Evolutionary conservation across 2,888 invertebrate species (phyloP), one percentile per base, ranked within the genome.

Genomic region (Agonopterix heracliana): DNA sequence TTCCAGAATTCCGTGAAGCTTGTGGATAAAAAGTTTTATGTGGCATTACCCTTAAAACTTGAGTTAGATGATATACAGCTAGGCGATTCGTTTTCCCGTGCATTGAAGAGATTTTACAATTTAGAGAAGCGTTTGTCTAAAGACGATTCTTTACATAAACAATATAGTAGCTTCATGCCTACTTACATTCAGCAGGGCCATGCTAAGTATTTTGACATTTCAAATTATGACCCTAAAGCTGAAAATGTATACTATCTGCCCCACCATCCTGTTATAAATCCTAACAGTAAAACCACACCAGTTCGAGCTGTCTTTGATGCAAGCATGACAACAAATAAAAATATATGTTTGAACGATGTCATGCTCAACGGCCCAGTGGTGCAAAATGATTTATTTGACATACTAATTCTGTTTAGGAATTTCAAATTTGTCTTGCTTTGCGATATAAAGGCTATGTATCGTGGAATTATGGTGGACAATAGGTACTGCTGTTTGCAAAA

Each of bases 391-490:
- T 41, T 41, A 10, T 45, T 48, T 45, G 41, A 48, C 7, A 48
- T 48, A 8, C 8, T 48, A 3, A 9, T 48, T 8, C 5, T 35
- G 5, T 48, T 44, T 17, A 14, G 48, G 4, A 9, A 35, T 2
- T 9, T 10, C 7, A 9, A 48, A 38, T 44, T 38, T 11, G 46
- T 3, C 42, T 52, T 41, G 4, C 43, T 9, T 34, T n/a, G 12
- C 7, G 54, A 56, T 45, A 53, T 54, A 26, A 46, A 48, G 11
- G 50, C 44, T 9, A 57, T 55, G 34, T 57, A 51, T 5, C 36
- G 54, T 9, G 50, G 47, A 12, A 51, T 54, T 13, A 38, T 50
- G 7, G 35, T 54, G 4, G 49, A 47, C 17, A 55, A 4, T 53
- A 55, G 40, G 51, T 55, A 41, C 26, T 51, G 10, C 48, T 53